Conservation (phyloP, 2,797 vertebrate species). For the Pogonophryne albipinna region DNA sequence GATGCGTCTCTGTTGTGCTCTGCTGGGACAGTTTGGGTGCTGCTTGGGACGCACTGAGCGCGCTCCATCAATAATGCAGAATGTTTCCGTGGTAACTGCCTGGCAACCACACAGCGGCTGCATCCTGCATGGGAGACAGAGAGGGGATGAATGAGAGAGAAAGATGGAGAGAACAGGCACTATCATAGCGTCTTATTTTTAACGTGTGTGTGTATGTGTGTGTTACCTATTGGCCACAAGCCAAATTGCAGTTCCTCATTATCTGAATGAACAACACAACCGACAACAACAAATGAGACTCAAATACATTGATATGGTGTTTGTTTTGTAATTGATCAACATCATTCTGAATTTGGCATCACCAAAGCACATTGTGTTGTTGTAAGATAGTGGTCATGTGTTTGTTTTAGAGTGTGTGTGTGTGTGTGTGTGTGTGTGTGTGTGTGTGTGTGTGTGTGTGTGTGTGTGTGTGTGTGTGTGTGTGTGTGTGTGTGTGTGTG, state of each 20-base stretch:
- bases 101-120: conserved; percentile 71
- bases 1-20: conserved; percentile 50
- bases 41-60: conserved; percentile 62
- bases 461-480: too few relatives aligned
- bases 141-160: conserved; percentile 12
- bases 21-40: conserved; percentile 74
- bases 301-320: too few relatives aligned
- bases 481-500: too few relatives aligned
- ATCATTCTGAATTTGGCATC: too few relatives aligned
- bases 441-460: too few relatives aligned
- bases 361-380: too few relatives aligned
- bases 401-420: too few relatives aligned
- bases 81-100: conserved; percentile 81
- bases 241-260: not conserved
- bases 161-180: not conserved
- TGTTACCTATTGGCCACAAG: conserved; percentile 19
- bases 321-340: too few relatives aligned
- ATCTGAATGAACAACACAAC: not conserved
- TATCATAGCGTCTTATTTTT: not conserved
- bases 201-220: not conserved
- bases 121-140: conserved; percentile 49
- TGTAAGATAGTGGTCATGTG: too few relatives aligned
- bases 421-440: too few relatives aligned
- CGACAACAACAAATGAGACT: too few relatives aligned
- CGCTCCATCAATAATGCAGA: conserved; percentile 85